Conservation (phyloP, 1,140 invertebrate genomes). For the Bombus breviceps region DNA sequence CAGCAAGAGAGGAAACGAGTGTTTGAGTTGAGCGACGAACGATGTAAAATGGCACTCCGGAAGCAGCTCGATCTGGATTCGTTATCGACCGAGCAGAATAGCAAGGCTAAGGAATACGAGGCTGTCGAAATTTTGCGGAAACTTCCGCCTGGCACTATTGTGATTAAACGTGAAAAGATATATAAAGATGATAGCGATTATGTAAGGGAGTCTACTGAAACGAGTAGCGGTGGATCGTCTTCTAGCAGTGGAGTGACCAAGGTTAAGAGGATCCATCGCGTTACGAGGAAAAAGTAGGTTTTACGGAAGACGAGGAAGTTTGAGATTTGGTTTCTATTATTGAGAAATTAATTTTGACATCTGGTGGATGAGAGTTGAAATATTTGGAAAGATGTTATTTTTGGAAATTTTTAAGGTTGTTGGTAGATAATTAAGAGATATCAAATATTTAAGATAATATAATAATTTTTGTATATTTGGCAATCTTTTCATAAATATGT, state of each 20-base stretch:
- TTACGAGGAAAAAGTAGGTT: conserved; percentile 58
- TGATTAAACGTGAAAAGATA: conserved; percentile 62
- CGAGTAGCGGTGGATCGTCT: conserved; percentile 56
- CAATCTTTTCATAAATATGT: too few species aligned
- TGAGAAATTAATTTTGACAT: too few species aligned
- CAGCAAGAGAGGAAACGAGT: conserved; percentile 26
- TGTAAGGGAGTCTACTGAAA: conserved; percentile 58
- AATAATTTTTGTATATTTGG: too few species aligned
- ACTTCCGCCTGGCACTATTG: conserved; percentile 62
- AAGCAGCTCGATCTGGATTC: conserved; percentile 48
- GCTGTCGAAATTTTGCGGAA: conserved; percentile 44
- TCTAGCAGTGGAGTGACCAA: conserved; percentile 48
- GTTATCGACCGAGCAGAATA: conserved; percentile 1
- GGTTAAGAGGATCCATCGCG: conserved; percentile 53
- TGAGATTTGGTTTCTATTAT: too few species aligned
- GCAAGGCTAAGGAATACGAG: not conserved
- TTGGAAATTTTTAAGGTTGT: not conserved
- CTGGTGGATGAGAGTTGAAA: too few species aligned
- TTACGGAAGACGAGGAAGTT: not conserved
- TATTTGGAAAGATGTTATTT: not conserved
- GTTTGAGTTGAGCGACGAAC: conserved; percentile 66
- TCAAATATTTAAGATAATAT: too few species aligned
- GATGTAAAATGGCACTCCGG: conserved; percentile 66
- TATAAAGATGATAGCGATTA: conserved; percentile 55
- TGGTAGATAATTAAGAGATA: not conserved